Percentiles rank a stretch among this genome's conserved stretches.
These are phyloP conservation scores for Cyclophora punctaria DNA, from an alignment of 2,888 invertebrate genomes.

Conservation along the genomic window DNA sequence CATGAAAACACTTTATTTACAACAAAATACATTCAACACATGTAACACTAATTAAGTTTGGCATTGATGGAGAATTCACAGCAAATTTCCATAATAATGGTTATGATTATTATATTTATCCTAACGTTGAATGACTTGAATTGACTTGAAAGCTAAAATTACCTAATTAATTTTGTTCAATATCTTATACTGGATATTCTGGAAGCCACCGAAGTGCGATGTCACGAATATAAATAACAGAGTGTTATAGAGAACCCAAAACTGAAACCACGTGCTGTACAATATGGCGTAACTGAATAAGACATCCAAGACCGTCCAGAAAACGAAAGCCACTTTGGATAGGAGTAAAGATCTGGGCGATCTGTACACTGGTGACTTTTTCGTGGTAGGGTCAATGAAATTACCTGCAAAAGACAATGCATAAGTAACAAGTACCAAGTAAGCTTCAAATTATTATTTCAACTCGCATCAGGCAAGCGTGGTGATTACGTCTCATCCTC, in stretches of 20 bases:
- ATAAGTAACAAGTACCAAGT: no score
- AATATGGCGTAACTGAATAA: slow-evolving; percentile 61
- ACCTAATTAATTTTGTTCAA: slow-evolving; percentile 26
- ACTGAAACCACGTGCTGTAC: slow-evolving; percentile 58
- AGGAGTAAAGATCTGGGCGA: slow-evolving; percentile 35
- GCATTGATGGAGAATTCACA: slow-evolving; percentile 45
- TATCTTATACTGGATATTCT: slow-evolving; percentile 73
- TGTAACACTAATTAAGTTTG: slow-evolving; percentile 20
- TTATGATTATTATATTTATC: no score
- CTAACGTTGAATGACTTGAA: no score
- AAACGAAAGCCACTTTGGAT: slow-evolving; percentile 70
- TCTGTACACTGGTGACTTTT: slow-evolving; percentile 35
- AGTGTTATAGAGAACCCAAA: slow-evolving; percentile 73
- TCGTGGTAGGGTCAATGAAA: slow-evolving; percentile 45
- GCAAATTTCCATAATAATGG: background rate
- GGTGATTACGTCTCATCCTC: no score
- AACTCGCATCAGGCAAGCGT: no score
- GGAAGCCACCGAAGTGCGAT: slow-evolving; percentile 75
- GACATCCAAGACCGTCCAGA: slow-evolving; percentile 78
- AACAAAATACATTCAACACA: background rate
- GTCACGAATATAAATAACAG: slow-evolving; percentile 72
- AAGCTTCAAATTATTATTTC: no score
- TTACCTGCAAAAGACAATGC: slow-evolving; percentile 38
- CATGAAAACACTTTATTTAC: background rate
- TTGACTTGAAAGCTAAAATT: no score